Evolutionary conservation across 2,113 vertebrate species (phyloP), one percentile per base, ranked within the genome.

Genomic region (Ceyx melanurus): DNA sequence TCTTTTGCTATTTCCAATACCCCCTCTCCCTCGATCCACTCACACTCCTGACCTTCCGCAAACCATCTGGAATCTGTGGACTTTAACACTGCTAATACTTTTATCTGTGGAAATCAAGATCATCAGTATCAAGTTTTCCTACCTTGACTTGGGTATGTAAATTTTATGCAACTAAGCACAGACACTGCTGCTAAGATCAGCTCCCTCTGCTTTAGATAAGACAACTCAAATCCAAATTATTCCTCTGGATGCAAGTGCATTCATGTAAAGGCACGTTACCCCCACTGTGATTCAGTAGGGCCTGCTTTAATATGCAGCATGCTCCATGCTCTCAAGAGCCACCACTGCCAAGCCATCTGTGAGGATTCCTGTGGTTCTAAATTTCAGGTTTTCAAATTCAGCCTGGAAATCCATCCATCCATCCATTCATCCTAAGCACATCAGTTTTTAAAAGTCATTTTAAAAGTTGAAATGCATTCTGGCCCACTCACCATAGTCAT

Each of bases 311-410:
- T 22, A 82, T 15, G 35, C 62, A 82, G 50, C 0, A 1, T 54
- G 54, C 53, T 84, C 58, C 0, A 1, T 54, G 58, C 53, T 84
- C 58, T 74, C 66, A 86, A 84, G 45, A 73, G 70, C 70, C 83
- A 90, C 64, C 61, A 43, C 79, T 62, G 65, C 57, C 56, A 72
- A 88, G 67, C 75, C 35, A 56, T 75, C 73, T 87, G 33, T 22
- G 62, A 84, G 37, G 70, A 84, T 51, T 84, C 85, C 73, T 37
- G 61, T 6, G 40, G 82, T 83, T 95, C 83, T 75, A 86, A 77
- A 86, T 77, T 40, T 79, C 68, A 81, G 60, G 60, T 80, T 95
- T 95, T 91, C 83, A 40, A 79, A 89, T 62, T 92, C 80, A 87
- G 77, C 54, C 73, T 33, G 37, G 58, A 90, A 92, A 94, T 61